phyloP scores from a whole-genome alignment of 2,888 invertebrate species.

The Diarsia brunnea region DNA sequence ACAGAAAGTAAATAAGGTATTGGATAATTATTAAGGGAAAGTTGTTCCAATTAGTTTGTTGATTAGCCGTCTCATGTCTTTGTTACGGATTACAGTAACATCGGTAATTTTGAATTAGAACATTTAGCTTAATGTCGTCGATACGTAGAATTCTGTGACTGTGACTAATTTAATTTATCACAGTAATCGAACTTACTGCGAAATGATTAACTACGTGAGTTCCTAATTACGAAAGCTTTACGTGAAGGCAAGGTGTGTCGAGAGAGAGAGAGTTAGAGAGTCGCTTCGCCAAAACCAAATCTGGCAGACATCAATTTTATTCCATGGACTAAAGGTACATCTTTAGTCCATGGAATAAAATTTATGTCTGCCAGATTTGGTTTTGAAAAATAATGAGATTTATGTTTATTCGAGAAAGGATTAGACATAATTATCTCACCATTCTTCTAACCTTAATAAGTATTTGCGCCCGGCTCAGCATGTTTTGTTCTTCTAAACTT shows the following conservation, averaged over 20 bases:
- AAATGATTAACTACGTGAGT: not conserved
- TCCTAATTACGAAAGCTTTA: not conserved
- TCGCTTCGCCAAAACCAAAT: not conserved
- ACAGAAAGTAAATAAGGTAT: constrained; percentile 1
- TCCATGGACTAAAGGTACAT: no score
- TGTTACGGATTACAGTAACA: not conserved
- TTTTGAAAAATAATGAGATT: not conserved
- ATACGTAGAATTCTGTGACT: not conserved
- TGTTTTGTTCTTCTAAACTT: not conserved
- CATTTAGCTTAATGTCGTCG: not conserved
- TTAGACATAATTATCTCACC: no score
- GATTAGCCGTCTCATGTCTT: not conserved
- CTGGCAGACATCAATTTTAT: no score
- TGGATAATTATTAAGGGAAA: constrained; percentile 1
- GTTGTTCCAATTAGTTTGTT: constrained; percentile 25
- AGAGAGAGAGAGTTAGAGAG: no score
- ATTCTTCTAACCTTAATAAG: not conserved
- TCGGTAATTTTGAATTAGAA: not conserved
- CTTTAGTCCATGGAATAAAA: not conserved
- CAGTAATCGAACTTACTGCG: not conserved
- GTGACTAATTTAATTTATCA: not conserved
- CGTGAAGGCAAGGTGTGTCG: no score
- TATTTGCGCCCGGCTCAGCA: not conserved
- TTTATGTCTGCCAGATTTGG: not conserved
- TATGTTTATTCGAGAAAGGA: no score